Evolutionary conservation across 2,888 invertebrate species (phyloP), one percentile per base, ranked within the genome.

Genomic region (Philaethria dido): DNA sequence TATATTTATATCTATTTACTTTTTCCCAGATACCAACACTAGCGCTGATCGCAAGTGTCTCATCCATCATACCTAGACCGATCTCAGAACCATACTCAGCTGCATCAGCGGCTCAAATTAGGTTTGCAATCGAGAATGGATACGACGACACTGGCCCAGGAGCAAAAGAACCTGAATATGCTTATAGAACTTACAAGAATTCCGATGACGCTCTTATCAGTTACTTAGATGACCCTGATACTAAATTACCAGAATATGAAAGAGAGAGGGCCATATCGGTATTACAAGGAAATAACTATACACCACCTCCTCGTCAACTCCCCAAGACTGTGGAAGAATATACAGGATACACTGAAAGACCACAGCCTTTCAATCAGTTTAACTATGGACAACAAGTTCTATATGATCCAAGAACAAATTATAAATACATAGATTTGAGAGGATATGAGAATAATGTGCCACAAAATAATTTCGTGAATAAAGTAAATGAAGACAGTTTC

Each of bases 81-180:
- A 18, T 57, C 4, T 29, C 50, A 3, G 50, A 44, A 1, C 63
- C 68, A 13, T 68, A 74, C 36, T 84, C 88, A 1, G 87, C 85
- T 1, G 93, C 93, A 0, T 85, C 92, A 0, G 78, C 82, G 14
- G 78, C 87, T 0, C 93, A 93, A 73, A 85, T 91, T 52, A 80
- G 81, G 47, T 90, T 88, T 70, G 93, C 93, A 13, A 67, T 85
- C 22, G 90, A 93, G 52, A 92, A 88, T 80, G 86, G 87, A 70
- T 93, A 88, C 68, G 93, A 93, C 69, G 82, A 89, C 73, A 93
- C 93, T 0, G 93, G 93, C 6, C 93, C 93, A 0, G 92, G 89
- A 4, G 86, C 89, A 0, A 86, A 84, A 22, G 68, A 74, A 1
- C 83, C 78, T 0, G 85, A 85, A 61, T 78, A 74, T 65, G 92